phyloP scores from a whole-genome alignment of 2,888 invertebrate species.

The Syritta pipiens region DNA sequence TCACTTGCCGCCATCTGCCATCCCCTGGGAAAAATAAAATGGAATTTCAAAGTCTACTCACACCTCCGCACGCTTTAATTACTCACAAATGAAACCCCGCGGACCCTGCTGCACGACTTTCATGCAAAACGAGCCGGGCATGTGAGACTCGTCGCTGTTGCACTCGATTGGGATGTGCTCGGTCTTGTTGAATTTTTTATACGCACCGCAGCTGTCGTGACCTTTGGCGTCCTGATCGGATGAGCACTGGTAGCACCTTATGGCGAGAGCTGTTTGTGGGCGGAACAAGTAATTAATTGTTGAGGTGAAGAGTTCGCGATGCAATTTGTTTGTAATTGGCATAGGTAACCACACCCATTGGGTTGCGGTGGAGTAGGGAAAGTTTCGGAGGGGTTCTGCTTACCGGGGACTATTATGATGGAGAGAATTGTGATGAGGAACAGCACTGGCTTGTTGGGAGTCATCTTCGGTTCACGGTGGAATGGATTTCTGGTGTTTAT shows the following conservation, averaged over 20 bases:
- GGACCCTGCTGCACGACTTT: constrained; percentile 97
- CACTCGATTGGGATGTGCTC: constrained; percentile 95
- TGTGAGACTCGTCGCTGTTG: constrained; percentile 94
- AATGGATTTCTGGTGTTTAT: constrained; percentile 2
- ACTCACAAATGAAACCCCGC: constrained; percentile 95
- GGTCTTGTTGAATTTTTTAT: constrained; percentile 89
- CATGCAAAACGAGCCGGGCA: constrained; percentile 97
- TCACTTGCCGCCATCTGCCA: constrained; percentile 95
- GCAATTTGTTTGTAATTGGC: constrained; percentile 21
- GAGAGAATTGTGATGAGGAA: constrained; percentile 13
- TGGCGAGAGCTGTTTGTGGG: constrained; percentile 79
- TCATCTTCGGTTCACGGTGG: constrained; percentile 36
- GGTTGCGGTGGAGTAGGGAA: not conserved
- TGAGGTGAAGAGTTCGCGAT: constrained; percentile 39
- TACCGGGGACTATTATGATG: constrained; percentile 40
- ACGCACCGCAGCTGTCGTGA: constrained; percentile 92
- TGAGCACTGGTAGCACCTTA: constrained; percentile 96
- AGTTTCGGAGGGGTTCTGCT: not conserved
- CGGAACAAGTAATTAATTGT: constrained; percentile 6
- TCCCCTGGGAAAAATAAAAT: constrained; percentile 85
- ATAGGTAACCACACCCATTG: constrained; percentile 54
- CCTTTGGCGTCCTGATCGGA: constrained; percentile 89
- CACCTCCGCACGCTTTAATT: constrained; percentile 72
- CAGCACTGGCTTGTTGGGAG: constrained; percentile 38
- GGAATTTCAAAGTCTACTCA: not conserved